A percentile compares a stretch with the other conserved stretches of the same genome.
Evolutionary conservation across 64 coral and sea anemone species (phyloP).

Genomic region (Hydrozoanthus tunicans): DNA sequence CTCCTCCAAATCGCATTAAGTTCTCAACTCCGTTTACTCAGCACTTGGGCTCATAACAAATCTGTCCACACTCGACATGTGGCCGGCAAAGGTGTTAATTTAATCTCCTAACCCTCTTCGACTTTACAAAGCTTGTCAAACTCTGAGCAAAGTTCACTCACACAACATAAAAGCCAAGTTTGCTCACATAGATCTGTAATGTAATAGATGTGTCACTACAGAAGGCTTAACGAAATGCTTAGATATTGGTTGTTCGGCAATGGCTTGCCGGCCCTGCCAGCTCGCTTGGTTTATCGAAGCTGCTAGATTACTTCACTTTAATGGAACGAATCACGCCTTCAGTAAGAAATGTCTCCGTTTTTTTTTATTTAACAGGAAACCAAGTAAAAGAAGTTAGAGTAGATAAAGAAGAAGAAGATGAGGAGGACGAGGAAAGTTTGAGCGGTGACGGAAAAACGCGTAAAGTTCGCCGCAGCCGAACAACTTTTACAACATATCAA

Average conservation of each 20-base stretch:
- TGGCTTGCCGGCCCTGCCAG: neutral
- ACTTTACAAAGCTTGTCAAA: slow-evolving; percentile 29
- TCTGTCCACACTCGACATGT: slow-evolving; percentile 57
- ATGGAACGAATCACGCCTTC: slow-evolving; percentile 34
- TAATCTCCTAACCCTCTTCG: slow-evolving; percentile 63
- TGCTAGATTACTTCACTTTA: slow-evolving; percentile 16
- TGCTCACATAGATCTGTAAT: neutral
- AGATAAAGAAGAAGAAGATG: slow-evolving; percentile 45
- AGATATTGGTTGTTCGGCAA: slow-evolving; percentile 1
- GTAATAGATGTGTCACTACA: slow-evolving; percentile 3
- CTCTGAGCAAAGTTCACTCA: slow-evolving; percentile 15
- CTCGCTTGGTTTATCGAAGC: neutral
- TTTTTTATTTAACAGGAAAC: slow-evolving; percentile 24
- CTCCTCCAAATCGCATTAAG: slow-evolving; percentile 76
- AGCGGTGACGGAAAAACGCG: slow-evolving; percentile 72
- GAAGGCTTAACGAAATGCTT: neutral
- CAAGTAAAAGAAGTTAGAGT: slow-evolving; percentile 60
- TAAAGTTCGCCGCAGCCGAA: slow-evolving; percentile 84
- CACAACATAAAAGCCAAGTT: neutral
- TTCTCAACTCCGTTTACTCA: slow-evolving; percentile 76
- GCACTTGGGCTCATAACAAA: slow-evolving; percentile 56
- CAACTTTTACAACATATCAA: slow-evolving; percentile 89
- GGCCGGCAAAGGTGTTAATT: slow-evolving; percentile 74
- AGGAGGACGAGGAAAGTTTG: slow-evolving; percentile 45
- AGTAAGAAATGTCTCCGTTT: neutral